These are phyloP conservation scores for Heliocidaris erythrogramma DNA, from an alignment of 35 echinoderm and acorn worm genomes.

Conservation along the genomic window DNA sequence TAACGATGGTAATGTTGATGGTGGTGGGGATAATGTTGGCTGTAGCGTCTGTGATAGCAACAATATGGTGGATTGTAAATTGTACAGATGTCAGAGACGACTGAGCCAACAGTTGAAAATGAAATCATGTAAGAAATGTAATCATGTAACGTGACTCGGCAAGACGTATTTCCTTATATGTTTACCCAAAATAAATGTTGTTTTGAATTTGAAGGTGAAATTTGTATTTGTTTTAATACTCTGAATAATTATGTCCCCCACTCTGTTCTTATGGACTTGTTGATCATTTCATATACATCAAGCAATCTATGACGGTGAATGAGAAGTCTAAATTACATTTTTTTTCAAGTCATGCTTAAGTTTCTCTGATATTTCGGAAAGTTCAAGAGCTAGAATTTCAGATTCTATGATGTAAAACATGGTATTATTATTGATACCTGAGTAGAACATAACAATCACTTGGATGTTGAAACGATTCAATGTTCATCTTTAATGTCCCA, in stretches of 20 bases:
- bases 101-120: neutral
- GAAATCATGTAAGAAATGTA: no score
- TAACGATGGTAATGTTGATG: neutral
- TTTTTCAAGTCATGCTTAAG: no score
- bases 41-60: neutral
- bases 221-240: no score
- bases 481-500: neutral
- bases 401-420: neutral
- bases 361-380: neutral
- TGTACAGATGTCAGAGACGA: neutral
- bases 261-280: no score
- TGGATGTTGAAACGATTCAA: neutral
- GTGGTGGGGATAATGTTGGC: neutral
- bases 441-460: neutral
- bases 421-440: neutral
- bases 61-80: neutral
- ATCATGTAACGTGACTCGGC: no score
- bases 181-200: no score
- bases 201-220: no score
- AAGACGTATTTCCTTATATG: no score
- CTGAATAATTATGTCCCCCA: no score
- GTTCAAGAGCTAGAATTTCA: neutral
- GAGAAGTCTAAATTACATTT: no score
- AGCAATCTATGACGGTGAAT: no score
- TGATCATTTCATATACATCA: no score